A percentile compares a stretch with the other conserved stretches of the same genome.
Evolutionary conservation across 2,888 invertebrate species (phyloP).

Genomic region (Tineola bisselliella): DNA sequence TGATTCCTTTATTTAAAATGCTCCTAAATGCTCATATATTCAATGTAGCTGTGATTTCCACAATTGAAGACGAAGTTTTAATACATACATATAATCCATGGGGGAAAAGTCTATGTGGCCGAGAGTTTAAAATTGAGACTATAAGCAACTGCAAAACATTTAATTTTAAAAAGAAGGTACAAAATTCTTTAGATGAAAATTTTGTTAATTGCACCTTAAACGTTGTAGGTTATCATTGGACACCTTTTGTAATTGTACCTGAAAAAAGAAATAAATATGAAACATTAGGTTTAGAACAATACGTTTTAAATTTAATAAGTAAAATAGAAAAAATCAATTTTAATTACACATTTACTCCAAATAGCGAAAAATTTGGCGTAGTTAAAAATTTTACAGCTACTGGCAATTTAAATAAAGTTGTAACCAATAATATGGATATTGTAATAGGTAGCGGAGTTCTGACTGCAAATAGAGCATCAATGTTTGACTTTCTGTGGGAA

Average conservation of each 20-base stretch:
- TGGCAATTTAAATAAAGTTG: slow-evolving; percentile 13
- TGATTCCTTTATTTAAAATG: background rate
- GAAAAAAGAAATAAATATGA: background rate
- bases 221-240: slow-evolving; percentile 14
- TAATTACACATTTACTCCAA: background rate
- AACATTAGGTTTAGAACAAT: slow-evolving; percentile 15
- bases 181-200: background rate
- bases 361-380: slow-evolving; percentile 10
- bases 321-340: slow-evolving; percentile 12
- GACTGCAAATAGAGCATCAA: background rate
- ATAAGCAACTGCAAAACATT: slow-evolving; percentile 15
- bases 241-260: slow-evolving; percentile 14
- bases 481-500: slow-evolving; percentile 15
- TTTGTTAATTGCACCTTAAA: slow-evolving; percentile 16
- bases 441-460: slow-evolving; percentile 16
- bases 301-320: slow-evolving; percentile 12
- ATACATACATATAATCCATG: slow-evolving; percentile 18
- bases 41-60: background rate
- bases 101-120: slow-evolving; percentile 16
- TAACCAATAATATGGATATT: slow-evolving; percentile 15
- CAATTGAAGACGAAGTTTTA: background rate
- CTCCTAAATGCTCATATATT: background rate
- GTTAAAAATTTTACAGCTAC: slow-evolving; percentile 14
- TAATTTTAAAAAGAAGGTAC: background rate
- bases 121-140: slow-evolving; percentile 16